Evolutionary conservation across 2,797 vertebrate genomes (phyloP), one percentile per base, ranked within the genome.

Genomic region (Girardinus metallicus): DNA sequence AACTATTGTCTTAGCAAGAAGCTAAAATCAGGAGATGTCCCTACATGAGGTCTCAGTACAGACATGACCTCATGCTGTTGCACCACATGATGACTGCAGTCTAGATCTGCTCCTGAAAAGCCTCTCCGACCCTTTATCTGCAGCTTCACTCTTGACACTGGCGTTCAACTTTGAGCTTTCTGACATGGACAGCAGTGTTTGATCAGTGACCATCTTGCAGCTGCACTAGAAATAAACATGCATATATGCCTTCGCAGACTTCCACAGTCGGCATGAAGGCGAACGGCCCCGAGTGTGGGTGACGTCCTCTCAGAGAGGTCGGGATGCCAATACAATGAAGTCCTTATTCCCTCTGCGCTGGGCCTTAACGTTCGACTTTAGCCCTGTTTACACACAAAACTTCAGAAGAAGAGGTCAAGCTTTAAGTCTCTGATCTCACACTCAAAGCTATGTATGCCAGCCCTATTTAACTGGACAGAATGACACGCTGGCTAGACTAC

Each of bases 401-500:
- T 89, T 93, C 90, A 92, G 84, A 94, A 9, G 79, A 80, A 80
- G 78, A 85, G 91, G 85, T 93, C 90, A 90, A 86, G 84, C 78
- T 49, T 49, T 60, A 34, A 6, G 60, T 43, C 87, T 89, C 80
- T 85, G 86, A 90, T 91, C 87, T 80, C n/a, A 84, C 76, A 76
- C 77, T 85, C 13, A 41, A 85, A 81, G 79, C 88, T 39, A 73
- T 41, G 76, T 36, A 12, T 13, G 51, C 39, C 34, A 9, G 18
- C 47, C 71, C 53, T 74, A 46, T 73, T 49, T 81, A 68, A 49
- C 18, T 34, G 15, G 73, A 44, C 41, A 29, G 2, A 11, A 60
- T 15, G 75, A 1, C 34, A 36, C 44, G 15, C 72, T 49, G 71
- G 43, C 26, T 49, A 5, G 3, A n/a, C 70, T 79, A 11, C 77